A percentile compares a stretch with the other conserved stretches of the same genome.
phyloP scores from a whole-genome alignment of 2,113 vertebrate species.

The Tursiops truncatus region DNA sequence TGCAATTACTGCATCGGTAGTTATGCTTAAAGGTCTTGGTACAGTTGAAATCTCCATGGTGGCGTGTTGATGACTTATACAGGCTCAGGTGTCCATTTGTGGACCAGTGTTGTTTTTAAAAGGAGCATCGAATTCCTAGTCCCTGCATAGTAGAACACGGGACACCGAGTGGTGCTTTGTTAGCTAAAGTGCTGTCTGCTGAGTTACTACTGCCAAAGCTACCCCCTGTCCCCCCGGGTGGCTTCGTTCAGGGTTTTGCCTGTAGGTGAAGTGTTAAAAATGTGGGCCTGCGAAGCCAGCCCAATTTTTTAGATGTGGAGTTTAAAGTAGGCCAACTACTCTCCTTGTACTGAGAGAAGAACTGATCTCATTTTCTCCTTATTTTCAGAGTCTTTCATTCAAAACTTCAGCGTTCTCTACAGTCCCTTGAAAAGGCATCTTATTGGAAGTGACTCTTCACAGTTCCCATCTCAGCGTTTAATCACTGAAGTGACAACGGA shows the following conservation, averaged over 20 bases:
- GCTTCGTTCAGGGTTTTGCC: not conserved
- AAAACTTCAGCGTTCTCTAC: slow-evolving; percentile 94
- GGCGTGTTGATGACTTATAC: not conserved
- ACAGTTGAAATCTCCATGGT: not conserved
- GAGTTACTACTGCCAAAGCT: not conserved
- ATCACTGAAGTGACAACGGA: slow-evolving; percentile 92
- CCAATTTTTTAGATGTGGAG: not conserved
- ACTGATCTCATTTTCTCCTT: slow-evolving; percentile 67
- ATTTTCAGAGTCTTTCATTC: slow-evolving; percentile 93
- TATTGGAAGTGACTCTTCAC: slow-evolving; percentile 83
- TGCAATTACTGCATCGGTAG: not conserved
- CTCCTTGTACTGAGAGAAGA: not conserved
- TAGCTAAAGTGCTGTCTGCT: not conserved
- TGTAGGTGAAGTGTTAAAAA: slow-evolving; percentile 9
- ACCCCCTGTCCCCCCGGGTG: not conserved
- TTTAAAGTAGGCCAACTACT: slow-evolving; percentile 58
- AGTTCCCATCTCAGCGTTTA: slow-evolving; percentile 73
- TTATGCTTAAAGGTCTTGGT: not conserved
- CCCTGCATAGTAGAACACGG: not conserved
- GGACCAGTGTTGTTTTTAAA: not conserved
- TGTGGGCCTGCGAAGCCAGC: not conserved
- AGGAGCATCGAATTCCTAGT: not conserved
- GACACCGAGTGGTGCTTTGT: not conserved
- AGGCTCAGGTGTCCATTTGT: not conserved
- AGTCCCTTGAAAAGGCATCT: slow-evolving; percentile 94